These are phyloP conservation scores for Ischnura elegans DNA, from an alignment of 2,888 invertebrate species.

Conservation along the genomic window DNA sequence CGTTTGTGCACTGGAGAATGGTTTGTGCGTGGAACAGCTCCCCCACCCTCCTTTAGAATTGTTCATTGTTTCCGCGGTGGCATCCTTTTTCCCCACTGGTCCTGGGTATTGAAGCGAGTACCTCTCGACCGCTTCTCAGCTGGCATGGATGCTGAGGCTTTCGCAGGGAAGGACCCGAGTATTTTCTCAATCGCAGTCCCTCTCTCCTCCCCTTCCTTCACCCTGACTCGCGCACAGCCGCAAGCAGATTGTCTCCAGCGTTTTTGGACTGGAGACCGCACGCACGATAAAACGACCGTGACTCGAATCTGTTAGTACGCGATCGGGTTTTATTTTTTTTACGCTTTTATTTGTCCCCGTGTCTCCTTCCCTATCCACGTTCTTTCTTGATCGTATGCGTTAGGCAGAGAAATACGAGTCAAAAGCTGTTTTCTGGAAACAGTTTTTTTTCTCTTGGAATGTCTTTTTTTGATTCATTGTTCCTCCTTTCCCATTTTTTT, in stretches of 20 bases:
- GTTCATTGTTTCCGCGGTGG: slow-evolving; percentile 56
- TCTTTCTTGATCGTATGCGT: neutral
- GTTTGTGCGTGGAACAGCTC: neutral
- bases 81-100: neutral
- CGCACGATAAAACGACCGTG: slow-evolving; percentile 56
- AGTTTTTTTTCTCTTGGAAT: neutral
- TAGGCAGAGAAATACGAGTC: neutral
- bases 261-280: slow-evolving; percentile 60
- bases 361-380: neutral
- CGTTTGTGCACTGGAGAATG: neutral
- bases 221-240: neutral
- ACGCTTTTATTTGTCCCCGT: no score
- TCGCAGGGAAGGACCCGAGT: neutral
- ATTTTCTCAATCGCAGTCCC: neutral
- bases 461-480: neutral
- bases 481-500: neutral
- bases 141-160: neutral
- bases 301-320: slow-evolving; percentile 59
- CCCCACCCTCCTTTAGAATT: slow-evolving; percentile 18
- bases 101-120: no score
- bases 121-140: neutral
- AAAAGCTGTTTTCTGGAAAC: neutral
- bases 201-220: neutral
- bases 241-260: slow-evolving; percentile 35
- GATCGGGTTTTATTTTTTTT: neutral